Evolutionary conservation across 1,140 invertebrate species (phyloP), one percentile per base, ranked within the genome.

Genomic region (Trachymyrmex septentrionalis): DNA sequence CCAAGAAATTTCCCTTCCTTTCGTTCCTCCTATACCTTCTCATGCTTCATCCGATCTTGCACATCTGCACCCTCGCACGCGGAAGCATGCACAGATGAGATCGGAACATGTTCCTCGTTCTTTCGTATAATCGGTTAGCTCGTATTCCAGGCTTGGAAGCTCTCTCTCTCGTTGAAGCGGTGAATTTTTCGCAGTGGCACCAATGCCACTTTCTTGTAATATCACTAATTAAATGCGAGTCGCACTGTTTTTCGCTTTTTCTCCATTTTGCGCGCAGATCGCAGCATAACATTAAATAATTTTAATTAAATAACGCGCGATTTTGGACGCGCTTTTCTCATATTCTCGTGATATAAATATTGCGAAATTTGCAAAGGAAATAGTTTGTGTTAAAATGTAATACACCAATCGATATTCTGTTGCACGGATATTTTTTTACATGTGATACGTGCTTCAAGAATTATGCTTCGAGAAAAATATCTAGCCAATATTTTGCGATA

Each of bases 1-100:
- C 77, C 34, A 59, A 84, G 59, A 90, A 87, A 90, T 90, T 76
- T 69, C 30, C 57, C 48, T 84, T 85, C n/a, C 34, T 50, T 44
- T 57, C 66, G 38, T 55, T 38, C 55, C 48, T 21, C 7, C 12
- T n/a, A 1, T 53, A n/a, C 21, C 5, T 4, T 14, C 48, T 3
- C 16, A 2, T 38, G 73, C 38, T 64, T 50, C 59, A 80, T 88
- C 63, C 64, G 80, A 27, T 86, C 57, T 76, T 55, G 3, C 14
- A 34, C 21, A 71, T 50, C 38, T 30, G 55, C 24, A 12, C 50
- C 16, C 16, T n/a, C 27, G 34, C 21, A 71, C 75, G 53, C 16
- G 34, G 7, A 38, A 57, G 66, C 16, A 27, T 27, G 53, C 77
- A 67, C 30, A 80, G 7, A 55, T 44, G 30, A n/a, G 27, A 27